Evolutionary conservation across 2,888 invertebrate species (phyloP).

Genomic region (Agonopterix alstromeriana): DNA sequence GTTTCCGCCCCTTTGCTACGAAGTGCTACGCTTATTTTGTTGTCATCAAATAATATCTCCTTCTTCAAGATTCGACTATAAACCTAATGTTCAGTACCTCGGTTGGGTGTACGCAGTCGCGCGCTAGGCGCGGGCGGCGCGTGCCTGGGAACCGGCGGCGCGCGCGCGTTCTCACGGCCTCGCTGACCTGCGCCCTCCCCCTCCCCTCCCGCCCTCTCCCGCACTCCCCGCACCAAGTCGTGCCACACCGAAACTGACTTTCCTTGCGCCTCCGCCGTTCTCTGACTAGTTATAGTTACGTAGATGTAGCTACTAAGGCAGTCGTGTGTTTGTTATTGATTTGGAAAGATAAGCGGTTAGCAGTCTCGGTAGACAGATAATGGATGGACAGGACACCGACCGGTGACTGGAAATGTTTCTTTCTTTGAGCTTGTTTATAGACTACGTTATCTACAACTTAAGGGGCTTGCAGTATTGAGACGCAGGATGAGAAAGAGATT

Average conservation of each 20-base stretch:
- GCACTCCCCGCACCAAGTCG: slow-evolving; percentile 4
- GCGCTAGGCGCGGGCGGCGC: slow-evolving; percentile 66
- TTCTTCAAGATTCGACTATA: too few relatives aligned
- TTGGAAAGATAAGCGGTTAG: not conserved
- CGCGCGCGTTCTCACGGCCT: slow-evolving; percentile 75
- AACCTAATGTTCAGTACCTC: slow-evolving; percentile 6
- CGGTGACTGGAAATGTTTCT: too few relatives aligned
- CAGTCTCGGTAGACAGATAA: too few relatives aligned
- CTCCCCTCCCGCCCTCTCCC: slow-evolving; percentile 16
- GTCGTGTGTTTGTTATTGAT: slow-evolving; percentile 1
- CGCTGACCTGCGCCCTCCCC: slow-evolving; percentile 47
- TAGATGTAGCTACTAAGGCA: not conserved
- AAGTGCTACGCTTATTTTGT: too few relatives aligned
- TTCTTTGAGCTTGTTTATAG: too few relatives aligned
- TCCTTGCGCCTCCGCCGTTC: slow-evolving; percentile 12
- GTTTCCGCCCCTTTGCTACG: too few relatives aligned
- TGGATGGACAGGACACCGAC: too few relatives aligned
- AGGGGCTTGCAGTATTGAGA: too few relatives aligned
- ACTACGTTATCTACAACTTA: too few relatives aligned
- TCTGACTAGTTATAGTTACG: slow-evolving; percentile 13
- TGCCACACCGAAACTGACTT: not conserved
- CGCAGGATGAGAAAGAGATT: too few relatives aligned
- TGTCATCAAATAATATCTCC: too few relatives aligned
- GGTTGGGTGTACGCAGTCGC: slow-evolving; percentile 25
- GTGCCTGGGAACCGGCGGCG: slow-evolving; percentile 73